Percentiles rank a stretch among this genome's conserved stretches.
Conservation (phyloP, 2,888 invertebrate genomes). For the Sinotaia quadrata region DNA sequence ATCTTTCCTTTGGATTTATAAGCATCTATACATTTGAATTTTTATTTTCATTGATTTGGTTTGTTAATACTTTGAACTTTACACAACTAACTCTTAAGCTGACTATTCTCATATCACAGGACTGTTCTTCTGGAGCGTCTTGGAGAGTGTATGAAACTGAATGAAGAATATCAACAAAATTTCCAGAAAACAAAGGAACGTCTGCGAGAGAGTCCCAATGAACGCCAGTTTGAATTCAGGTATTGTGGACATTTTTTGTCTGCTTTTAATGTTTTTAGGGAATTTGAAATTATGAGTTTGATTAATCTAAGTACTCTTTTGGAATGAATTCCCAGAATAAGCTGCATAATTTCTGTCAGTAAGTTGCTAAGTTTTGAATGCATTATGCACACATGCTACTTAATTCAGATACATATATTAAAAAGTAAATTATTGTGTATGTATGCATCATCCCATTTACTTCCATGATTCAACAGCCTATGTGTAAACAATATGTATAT, state of each 20-base stretch:
- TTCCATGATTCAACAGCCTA: too few relatives aligned
- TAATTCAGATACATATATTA: too few relatives aligned
- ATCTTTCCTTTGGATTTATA: too few relatives aligned
- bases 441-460: too few relatives aligned
- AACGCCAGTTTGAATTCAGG: slow-evolving; percentile 87
- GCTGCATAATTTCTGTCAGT: not conserved
- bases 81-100: not conserved
- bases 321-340: not conserved
- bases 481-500: too few relatives aligned
- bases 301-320: not conserved
- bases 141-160: slow-evolving; percentile 88
- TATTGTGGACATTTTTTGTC: slow-evolving; percentile 40
- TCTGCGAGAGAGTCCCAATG: slow-evolving; percentile 80
- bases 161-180: slow-evolving; percentile 87
- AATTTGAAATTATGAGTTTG: not conserved
- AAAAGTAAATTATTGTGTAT: too few relatives aligned
- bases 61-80: too few relatives aligned
- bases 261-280: too few relatives aligned
- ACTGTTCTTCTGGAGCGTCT: slow-evolving; percentile 81
- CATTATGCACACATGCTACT: too few relatives aligned
- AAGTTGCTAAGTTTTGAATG: too few relatives aligned
- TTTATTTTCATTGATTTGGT: too few relatives aligned
- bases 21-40: too few relatives aligned
- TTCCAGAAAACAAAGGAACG: slow-evolving; percentile 79
- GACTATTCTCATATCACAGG: slow-evolving; percentile 43